Evolutionary conservation across 2,797 vertebrate genomes (phyloP).

Genomic region (Gila robusta): DNA sequence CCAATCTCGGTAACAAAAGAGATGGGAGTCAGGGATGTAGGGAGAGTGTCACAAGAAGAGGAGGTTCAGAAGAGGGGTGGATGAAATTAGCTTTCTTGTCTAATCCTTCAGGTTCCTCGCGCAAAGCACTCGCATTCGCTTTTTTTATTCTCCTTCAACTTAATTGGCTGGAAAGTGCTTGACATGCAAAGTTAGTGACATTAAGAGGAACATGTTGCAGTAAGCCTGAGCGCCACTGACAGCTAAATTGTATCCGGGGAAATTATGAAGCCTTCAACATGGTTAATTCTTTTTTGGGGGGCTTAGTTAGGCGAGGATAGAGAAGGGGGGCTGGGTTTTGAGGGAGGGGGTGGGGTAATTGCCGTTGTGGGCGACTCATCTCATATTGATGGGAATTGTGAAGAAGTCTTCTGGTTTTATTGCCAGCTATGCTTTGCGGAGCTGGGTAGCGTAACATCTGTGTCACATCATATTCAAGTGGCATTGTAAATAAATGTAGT

Average conservation of each 20-base stretch:
- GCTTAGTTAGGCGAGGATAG: conserved; percentile 45
- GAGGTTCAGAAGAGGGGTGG: conserved; percentile 61
- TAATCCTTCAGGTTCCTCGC: conserved; percentile 99
- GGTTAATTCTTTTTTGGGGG: conserved; percentile 87
- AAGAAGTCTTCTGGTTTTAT: conserved; percentile 66
- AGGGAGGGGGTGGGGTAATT: conserved; percentile 89
- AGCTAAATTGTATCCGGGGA: conserved; percentile 99
- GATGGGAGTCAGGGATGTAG: conserved; percentile 82
- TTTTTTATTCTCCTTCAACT: conserved; percentile 83
- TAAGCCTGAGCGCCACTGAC: conserved; percentile 99
- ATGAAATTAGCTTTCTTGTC: conserved; percentile 96
- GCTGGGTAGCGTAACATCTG: conserved; percentile 71
- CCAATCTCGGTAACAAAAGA: conserved; percentile 94
- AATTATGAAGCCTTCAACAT: conserved; percentile 99
- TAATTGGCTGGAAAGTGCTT: conserved; percentile 99
- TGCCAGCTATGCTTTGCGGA: conserved; percentile 74
- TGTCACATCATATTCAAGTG: conserved; percentile 12
- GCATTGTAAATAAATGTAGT: conserved; percentile 56
- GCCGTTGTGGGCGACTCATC: conserved; percentile 87
- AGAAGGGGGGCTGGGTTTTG: conserved; percentile 55
- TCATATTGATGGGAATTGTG: conserved; percentile 82
- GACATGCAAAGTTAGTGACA: conserved; percentile 99
- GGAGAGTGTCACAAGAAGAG: conserved; percentile 50
- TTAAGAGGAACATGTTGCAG: conserved; percentile 91
- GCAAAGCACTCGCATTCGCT: conserved; percentile 85